Percentiles rank a stretch among this genome's conserved stretches.
Evolutionary conservation across 2,888 invertebrate genomes (phyloP).

Genomic region (Meandrusa payeni): DNA sequence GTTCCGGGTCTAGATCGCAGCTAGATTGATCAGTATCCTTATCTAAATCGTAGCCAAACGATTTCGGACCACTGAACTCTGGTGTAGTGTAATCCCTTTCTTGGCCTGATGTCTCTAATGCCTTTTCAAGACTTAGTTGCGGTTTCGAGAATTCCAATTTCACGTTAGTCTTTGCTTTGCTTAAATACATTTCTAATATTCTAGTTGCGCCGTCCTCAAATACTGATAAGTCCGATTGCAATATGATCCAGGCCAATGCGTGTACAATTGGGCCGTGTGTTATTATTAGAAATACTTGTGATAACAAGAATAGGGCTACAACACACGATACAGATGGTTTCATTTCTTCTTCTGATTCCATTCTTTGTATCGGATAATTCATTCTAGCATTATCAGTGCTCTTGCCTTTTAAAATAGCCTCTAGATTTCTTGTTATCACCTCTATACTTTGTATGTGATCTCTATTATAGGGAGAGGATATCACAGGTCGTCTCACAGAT

Average conservation of each 20-base stretch:
- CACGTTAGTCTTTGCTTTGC: conserved; percentile 77
- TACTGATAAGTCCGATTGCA: conserved; percentile 89
- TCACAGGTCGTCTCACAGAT: conserved; percentile 43
- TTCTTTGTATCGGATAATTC: conserved; percentile 55
- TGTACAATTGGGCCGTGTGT: conserved; percentile 95
- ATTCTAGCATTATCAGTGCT: conserved; percentile 73
- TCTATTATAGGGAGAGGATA: conserved; percentile 62
- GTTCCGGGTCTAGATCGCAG: conserved; percentile 73
- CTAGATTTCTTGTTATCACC: conserved; percentile 82
- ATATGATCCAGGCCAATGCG: conserved; percentile 93
- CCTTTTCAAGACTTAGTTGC: conserved; percentile 87
- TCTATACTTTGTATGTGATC: conserved; percentile 79
- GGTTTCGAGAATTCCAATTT: conserved; percentile 86
- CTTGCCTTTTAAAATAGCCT: conserved; percentile 82
- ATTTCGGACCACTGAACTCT: conserved; percentile 59
- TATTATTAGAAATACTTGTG: conserved; percentile 97
- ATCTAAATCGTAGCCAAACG: conserved; percentile 54
- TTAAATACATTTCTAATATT: conserved; percentile 84
- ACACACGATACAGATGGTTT: conserved; percentile 92
- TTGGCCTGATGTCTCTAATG: conserved; percentile 78
- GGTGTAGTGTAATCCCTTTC: conserved; percentile 73
- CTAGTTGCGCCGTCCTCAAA: conserved; percentile 85
- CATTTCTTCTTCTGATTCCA: conserved; percentile 76
- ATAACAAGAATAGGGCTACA: conserved; percentile 93
- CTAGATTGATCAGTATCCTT: conserved; percentile 69